Percentiles rank a stretch among this genome's conserved stretches.
These are phyloP conservation scores for Neopipo cinnamomea DNA, from an alignment of 2,113 vertebrate species.

Conservation along the genomic window DNA sequence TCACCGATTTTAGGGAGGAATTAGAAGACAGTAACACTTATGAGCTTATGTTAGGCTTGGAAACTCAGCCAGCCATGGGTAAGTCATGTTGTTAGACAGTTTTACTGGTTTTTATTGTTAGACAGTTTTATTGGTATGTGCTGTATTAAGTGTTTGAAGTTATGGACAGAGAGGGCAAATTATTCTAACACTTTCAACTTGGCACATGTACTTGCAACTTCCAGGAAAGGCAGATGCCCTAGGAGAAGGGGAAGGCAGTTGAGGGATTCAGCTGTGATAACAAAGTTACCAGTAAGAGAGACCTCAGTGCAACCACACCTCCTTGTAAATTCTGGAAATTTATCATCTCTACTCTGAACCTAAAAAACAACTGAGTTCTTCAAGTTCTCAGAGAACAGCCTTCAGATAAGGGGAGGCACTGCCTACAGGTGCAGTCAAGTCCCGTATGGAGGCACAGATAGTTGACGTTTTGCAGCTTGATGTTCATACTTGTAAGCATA, in stretches of 20 bases:
- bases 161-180: background rate
- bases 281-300: background rate
- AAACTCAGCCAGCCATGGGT: background rate
- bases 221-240: background rate
- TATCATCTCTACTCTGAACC: background rate
- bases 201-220: background rate
- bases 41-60: background rate
- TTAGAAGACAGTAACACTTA: conserved; percentile 21
- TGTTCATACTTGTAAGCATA: background rate
- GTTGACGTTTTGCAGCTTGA: background rate
- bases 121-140: background rate
- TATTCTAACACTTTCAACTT: background rate
- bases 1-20: background rate
- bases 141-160: background rate
- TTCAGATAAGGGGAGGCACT: background rate
- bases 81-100: conserved; percentile 23
- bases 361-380: background rate
- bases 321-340: background rate
- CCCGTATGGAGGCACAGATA: background rate
- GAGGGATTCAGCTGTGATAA: background rate
- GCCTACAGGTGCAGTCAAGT: background rate
- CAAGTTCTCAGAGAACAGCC: background rate
- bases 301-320: background rate
- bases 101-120: background rate
- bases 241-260: background rate